phyloP scores from a whole-genome alignment of 2,888 invertebrate species.

The Nemapogon koenigi region DNA sequence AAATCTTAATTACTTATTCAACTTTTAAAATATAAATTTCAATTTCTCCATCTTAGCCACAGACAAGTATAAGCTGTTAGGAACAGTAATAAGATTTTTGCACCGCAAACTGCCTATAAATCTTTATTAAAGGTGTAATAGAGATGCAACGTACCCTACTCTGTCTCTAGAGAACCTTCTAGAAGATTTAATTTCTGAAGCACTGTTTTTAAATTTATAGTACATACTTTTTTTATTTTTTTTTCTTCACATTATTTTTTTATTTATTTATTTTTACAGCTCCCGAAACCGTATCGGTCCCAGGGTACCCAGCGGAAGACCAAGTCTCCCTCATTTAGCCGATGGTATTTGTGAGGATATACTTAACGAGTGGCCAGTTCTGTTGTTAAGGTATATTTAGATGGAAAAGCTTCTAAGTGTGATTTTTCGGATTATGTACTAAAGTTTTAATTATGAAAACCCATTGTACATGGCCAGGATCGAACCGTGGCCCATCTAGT shows the following conservation, averaged over 20 bases:
- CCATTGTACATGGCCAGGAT: too few species aligned
- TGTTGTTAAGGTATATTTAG: too few species aligned
- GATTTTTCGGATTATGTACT: background rate
- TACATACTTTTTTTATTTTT: background rate
- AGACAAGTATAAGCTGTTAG: slow-evolving; percentile 8
- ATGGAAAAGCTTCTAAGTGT: background rate
- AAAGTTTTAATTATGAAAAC: background rate
- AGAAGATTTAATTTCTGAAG: too few species aligned
- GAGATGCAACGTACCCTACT: slow-evolving; percentile 14
- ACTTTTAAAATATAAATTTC: slow-evolving; percentile 6
- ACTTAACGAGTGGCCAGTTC: too few species aligned
- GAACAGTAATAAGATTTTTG: slow-evolving; percentile 19
- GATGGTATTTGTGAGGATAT: too few species aligned
- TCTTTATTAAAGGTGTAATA: slow-evolving; percentile 23
- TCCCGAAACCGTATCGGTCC: too few species aligned
- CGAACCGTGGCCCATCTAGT: too few species aligned
- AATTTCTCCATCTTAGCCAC: background rate
- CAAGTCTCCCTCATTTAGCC: too few species aligned
- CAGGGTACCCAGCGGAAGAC: too few species aligned
- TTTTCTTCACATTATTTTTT: background rate
- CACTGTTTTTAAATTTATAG: too few species aligned
- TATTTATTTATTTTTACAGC: too few species aligned
- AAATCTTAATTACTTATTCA: too few species aligned
- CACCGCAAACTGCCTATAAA: slow-evolving; percentile 21
- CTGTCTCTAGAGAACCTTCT: background rate